These are phyloP conservation scores for Dromas ardeola DNA, from an alignment of 2,113 vertebrate genomes.

Conservation along the genomic window DNA sequence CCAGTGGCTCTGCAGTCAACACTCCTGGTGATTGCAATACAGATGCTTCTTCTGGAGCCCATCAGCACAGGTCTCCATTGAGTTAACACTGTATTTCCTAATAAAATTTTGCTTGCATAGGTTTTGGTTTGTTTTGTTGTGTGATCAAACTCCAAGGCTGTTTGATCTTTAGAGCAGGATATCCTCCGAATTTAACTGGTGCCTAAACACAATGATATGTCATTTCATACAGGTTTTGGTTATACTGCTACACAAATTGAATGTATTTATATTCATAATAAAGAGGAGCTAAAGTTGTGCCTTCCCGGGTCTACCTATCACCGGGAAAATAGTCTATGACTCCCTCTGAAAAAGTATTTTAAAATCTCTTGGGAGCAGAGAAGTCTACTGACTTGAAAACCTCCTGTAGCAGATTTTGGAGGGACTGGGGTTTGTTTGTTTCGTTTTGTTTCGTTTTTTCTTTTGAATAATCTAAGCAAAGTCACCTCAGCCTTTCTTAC, in stretches of 20 bases:
- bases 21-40: not conserved
- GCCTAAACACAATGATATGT: not conserved
- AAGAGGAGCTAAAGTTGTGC: not conserved
- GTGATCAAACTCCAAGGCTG: not conserved
- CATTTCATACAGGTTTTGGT: not conserved
- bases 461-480: not conserved
- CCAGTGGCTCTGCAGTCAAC: not conserved
- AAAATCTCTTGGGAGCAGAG: not conserved
- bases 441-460: not conserved
- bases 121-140: not conserved
- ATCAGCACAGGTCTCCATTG: not conserved
- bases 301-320: not conserved
- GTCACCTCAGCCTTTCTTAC: not conserved
- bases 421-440: rapidly evolving
- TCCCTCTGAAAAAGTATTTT: not conserved
- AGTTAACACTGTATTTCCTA: not conserved
- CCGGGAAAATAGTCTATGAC: not conserved
- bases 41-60: not conserved
- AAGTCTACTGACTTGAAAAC: not conserved
- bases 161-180: not conserved
- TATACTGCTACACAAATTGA: not conserved
- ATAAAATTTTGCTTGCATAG: not conserved
- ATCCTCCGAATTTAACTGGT: not conserved
- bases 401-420: not conserved
- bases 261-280: not conserved